phyloP scores from a whole-genome alignment of 30 jellyfish, hydroid and myxozoan genomes.

The Mastigias papua region DNA sequence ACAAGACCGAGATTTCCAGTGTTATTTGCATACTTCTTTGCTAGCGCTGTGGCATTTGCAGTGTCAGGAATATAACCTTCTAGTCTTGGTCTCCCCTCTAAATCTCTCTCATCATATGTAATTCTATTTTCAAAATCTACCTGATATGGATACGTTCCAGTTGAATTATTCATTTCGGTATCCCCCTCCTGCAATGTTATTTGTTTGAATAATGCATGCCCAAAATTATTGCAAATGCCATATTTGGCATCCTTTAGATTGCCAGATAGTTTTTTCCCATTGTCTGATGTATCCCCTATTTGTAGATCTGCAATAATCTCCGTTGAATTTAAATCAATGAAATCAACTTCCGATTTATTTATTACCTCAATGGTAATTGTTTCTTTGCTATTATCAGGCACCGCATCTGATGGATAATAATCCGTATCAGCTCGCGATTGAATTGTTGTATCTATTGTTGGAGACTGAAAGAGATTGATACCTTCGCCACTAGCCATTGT shows the following conservation, averaged over 20 bases:
- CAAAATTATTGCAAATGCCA: not conserved
- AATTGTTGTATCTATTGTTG: not conserved
- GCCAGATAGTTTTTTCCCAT: not conserved
- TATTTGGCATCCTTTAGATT: not conserved
- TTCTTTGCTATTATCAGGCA: not conserved
- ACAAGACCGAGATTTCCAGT: not conserved
- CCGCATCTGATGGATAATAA: not conserved
- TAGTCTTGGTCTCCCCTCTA: slow-evolving; percentile 11
- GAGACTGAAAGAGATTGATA: not conserved
- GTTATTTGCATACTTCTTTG: not conserved
- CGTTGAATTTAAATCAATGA: not conserved
- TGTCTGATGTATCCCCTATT: too few relatives aligned
- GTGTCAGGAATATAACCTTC: not conserved
- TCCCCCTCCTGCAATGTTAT: slow-evolving; percentile 6
- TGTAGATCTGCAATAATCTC: not conserved
- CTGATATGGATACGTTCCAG: slow-evolving; percentile 7
- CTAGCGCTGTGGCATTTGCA: not conserved
- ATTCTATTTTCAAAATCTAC: not conserved
- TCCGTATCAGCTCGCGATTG: not conserved
- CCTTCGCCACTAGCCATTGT: not conserved
- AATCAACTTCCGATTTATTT: not conserved
- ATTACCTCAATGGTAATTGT: not conserved
- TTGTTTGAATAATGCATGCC: slow-evolving; percentile 1
- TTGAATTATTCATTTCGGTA: not conserved
- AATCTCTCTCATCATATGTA: slow-evolving; percentile 13